Percentiles rank a stretch among this genome's conserved stretches.
Conservation (phyloP, 2,797 vertebrate species). For the Hoplostethus mediterraneus region DNA sequence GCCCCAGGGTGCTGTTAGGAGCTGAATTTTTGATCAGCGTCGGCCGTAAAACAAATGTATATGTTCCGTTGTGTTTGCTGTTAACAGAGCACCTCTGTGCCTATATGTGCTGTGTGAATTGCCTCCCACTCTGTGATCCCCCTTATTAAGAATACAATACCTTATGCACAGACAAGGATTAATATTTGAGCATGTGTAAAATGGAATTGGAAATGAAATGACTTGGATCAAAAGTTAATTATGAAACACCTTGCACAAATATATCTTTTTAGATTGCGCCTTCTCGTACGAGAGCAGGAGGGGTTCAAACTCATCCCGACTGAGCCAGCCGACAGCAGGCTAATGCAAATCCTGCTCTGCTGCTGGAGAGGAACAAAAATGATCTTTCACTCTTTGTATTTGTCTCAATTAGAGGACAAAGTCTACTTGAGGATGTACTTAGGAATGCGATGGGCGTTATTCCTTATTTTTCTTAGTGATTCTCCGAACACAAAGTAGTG, state of each 20-base stretch:
- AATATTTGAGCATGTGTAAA: conserved; percentile 75
- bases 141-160: conserved; percentile 70
- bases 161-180: conserved; percentile 64
- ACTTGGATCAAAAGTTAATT: conserved; percentile 78
- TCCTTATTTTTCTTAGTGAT: conserved; percentile 28
- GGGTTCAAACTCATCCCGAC: conserved; percentile 33
- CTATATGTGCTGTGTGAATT: conserved; percentile 42
- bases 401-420: conserved; percentile 47
- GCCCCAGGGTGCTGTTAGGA: not conserved
- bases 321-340: conserved; percentile 34
- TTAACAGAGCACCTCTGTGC: conserved; percentile 43
- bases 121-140: conserved; percentile 47
- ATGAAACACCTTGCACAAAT: conserved; percentile 75
- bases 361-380: conserved; percentile 31
- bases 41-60: conserved; percentile 25
- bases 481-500: conserved; percentile 31
- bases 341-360: conserved; percentile 35
- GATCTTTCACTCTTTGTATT: conserved; percentile 32
- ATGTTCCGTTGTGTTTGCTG: conserved; percentile 47
- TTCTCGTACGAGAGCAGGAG: conserved; percentile 30
- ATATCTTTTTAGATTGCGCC: conserved; percentile 67
- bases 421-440: conserved; percentile 31
- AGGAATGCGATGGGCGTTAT: conserved; percentile 9
- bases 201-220: conserved; percentile 75
- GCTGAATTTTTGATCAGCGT: conserved; percentile 29